phyloP scores from a whole-genome alignment of 2,797 vertebrate genomes.

The Enteromius trimaculatus region DNA sequence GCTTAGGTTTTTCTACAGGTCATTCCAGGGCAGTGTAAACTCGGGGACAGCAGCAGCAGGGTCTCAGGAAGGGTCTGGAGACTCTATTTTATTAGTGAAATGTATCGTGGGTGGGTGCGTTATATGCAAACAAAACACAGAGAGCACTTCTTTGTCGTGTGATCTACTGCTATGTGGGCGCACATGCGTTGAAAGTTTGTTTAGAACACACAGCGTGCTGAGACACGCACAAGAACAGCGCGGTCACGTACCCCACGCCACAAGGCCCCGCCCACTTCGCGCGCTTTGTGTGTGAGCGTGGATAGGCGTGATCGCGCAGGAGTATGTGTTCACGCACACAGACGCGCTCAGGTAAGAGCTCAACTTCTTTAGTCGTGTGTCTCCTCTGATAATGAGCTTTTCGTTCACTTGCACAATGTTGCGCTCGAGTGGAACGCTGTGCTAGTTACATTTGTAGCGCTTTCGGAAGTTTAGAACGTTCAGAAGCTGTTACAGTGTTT shows the following conservation, averaged over 20 bases:
- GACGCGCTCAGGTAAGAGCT: conserved; percentile 32
- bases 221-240: background rate
- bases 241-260: conserved; percentile 21
- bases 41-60: background rate
- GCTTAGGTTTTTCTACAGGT: background rate
- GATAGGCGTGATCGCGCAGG: background rate
- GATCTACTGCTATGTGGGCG: too few species aligned
- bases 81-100: background rate
- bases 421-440: background rate
- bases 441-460: background rate
- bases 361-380: background rate
- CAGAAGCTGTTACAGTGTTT: background rate
- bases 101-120: background rate
- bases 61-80: background rate
- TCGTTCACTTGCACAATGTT: too few species aligned
- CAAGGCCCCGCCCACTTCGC: background rate
- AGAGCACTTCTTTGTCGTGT: background rate
- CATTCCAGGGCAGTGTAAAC: background rate
- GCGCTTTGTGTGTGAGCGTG: background rate
- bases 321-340: background rate
- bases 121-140: background rate
- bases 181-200: background rate
- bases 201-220: background rate
- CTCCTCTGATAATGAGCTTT: background rate
- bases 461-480: conserved; percentile 16